phyloP scores from a whole-genome alignment of 2,113 vertebrate species.

The Raja brachyura region DNA sequence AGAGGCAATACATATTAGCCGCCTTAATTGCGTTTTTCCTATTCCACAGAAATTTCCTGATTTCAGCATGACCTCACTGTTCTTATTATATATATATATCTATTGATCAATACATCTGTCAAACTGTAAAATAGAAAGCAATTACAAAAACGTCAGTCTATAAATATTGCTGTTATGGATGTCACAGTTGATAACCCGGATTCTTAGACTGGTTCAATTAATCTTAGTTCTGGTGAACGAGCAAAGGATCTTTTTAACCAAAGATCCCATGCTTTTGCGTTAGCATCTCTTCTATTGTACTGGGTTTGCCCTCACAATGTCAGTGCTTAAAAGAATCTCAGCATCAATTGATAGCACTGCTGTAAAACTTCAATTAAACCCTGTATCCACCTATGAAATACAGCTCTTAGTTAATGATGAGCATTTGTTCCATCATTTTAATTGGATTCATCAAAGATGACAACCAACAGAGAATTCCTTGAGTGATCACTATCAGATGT shows the following conservation, averaged over 20 bases:
- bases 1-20: not conserved
- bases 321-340: not conserved
- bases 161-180: not conserved
- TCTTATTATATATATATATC: not conserved
- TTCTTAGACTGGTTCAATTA: not conserved
- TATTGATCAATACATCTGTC: not conserved
- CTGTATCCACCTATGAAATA: not conserved
- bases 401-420: not conserved
- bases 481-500: not conserved
- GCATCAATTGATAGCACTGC: not conserved
- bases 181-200: not conserved
- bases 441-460: not conserved
- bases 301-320: not conserved
- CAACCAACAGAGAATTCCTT: not conserved
- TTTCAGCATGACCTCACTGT: not conserved
- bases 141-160: not conserved
- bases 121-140: not conserved
- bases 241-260: not conserved
- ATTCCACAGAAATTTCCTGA: slow-evolving; percentile 9
- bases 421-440: not conserved
- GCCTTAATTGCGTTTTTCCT: not conserved
- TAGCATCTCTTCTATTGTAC: not conserved
- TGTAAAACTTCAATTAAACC: not conserved
- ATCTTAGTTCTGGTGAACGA: not conserved
- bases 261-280: no score